Base-by-base conservation (phyloP, 2,113 vertebrate species). In the Boleophthalmus pectinirostris region DNA sequence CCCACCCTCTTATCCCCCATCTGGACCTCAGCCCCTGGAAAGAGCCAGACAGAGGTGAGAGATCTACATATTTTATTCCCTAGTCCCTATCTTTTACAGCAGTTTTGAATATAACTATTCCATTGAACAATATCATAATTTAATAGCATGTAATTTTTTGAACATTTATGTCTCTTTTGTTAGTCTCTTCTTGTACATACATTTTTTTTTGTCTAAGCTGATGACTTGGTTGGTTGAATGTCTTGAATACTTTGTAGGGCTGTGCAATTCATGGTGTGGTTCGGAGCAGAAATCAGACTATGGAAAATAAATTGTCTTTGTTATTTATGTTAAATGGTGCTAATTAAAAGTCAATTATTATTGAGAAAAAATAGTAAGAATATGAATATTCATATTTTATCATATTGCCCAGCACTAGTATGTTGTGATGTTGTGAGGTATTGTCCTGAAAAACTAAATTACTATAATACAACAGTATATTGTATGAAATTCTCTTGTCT, bases 21-120 rank as follows among this genome's bases (percentile, higher is more conserved):
- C 81, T 95, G 0, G 81, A 93, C 86, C 92, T 94, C 66, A 70
- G 77, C 8, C 84, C 91, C 3, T 94, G 94, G 94, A 93, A 86
- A 73, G 94, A 94, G 51, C 79, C 89, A 2, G 82, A 89, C 57
- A 67, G 80, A 25, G 92, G 93, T 93, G 35, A 85, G 66, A 14
- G 64, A 69, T n/a, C 10, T 38, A 74, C 68, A 23, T 9, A 13
- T 43, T 21, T 56, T 63, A 57, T 1, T 21, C 23, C 3, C 35
- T 38, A 38, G 35, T 38, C 35, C 35, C 18, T 51, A 49, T 1
- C 47, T 18, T 16, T 49, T 18, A 16, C 47, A 49, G 47, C 47
- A 18, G 47, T 16, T 49, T 49, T 15, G 18, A 47, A 13, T 47
- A 47, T 14, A 49, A 47, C 46, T 47, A 47, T 16, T 16, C 15